Evolutionary conservation across 2,113 vertebrate genomes (phyloP), one percentile per base, ranked within the genome.

Genomic region (Nibea coibor): DNA sequence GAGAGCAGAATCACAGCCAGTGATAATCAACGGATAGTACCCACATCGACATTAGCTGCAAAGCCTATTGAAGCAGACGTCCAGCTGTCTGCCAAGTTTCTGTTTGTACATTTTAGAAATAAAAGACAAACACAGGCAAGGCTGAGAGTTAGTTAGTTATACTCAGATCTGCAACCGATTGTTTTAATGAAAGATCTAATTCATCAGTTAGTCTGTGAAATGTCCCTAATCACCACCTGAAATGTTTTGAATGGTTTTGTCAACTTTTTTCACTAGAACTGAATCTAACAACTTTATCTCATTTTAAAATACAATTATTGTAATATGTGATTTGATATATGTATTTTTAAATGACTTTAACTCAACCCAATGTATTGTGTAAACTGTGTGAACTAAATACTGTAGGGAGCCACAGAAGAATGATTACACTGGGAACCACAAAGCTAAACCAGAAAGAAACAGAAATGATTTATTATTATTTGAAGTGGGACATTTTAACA

Each of bases 1-100:
- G 56, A 48, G 35, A 39, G 53, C 42, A 50, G 54, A 17, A 56
- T 76, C 45, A 58, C 39, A 78, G 43, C 12, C 31, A 26, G 43
- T 6, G 42, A 45, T 47, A 20, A 76, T 72, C 35, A 39, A 39
- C 35, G 39, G 59, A 71, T 8, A 22, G 35, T 0, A 51, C 20
- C 12, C 42, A 12, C 59, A 5, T 26, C 16, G 12, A 61, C 54
- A 79, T 59, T 43, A 43, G 5, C 28, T n/a, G 31, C 58, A 24
- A 43, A 70, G 62, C 63, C 61, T 47, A 71, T 67, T 76, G 66
- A 74, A 56, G 63, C 78, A 57, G 45, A 72, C 24, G 61, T 22
- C 17, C 56, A 14, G 26, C 26, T 31, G 4, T 42, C 59, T 28
- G 39, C 53, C 43, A 53, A 39, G 56, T 53, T 31, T 61, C 54